Evolutionary conservation across 2,113 vertebrate genomes (phyloP).

Genomic region (Illadopsis cleaveri): DNA sequence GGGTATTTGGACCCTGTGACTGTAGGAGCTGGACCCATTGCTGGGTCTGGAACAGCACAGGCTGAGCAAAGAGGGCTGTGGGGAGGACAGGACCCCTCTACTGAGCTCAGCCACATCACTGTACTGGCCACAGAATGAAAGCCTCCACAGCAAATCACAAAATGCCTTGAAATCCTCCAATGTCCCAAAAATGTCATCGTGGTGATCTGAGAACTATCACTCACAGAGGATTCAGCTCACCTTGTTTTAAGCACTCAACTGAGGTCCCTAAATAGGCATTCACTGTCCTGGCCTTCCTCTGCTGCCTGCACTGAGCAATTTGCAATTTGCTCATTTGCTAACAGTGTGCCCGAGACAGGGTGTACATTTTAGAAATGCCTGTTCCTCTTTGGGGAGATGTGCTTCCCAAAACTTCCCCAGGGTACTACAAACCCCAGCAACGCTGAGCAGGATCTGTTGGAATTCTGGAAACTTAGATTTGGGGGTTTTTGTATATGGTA

Average conservation of each 20-base stretch:
- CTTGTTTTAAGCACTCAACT: background rate
- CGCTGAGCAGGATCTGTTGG: background rate
- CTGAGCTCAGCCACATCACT: background rate
- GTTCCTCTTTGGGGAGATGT: background rate
- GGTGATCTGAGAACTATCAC: background rate
- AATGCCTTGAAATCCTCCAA: background rate
- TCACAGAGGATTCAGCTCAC: background rate
- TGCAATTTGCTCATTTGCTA: background rate
- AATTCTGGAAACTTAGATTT: too few species aligned
- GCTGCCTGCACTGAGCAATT: background rate
- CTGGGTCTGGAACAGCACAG: background rate
- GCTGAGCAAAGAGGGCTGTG: background rate
- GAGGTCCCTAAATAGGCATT: background rate
- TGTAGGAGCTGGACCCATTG: accelerated
- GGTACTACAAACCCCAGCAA: background rate
- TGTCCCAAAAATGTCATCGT: accelerated
- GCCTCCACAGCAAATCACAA: background rate
- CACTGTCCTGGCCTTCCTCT: background rate
- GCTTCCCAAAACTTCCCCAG: background rate
- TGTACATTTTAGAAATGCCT: background rate
- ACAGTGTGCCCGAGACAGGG: background rate
- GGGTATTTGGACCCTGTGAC: background rate
- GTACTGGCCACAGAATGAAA: accelerated
- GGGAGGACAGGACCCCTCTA: background rate
- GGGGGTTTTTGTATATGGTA: too few species aligned